A percentile compares a stretch with the other conserved stretches of the same genome.
These are phyloP conservation scores for Albula glossodonta DNA, from an alignment of 2,113 vertebrate genomes.

Conservation along the genomic window DNA sequence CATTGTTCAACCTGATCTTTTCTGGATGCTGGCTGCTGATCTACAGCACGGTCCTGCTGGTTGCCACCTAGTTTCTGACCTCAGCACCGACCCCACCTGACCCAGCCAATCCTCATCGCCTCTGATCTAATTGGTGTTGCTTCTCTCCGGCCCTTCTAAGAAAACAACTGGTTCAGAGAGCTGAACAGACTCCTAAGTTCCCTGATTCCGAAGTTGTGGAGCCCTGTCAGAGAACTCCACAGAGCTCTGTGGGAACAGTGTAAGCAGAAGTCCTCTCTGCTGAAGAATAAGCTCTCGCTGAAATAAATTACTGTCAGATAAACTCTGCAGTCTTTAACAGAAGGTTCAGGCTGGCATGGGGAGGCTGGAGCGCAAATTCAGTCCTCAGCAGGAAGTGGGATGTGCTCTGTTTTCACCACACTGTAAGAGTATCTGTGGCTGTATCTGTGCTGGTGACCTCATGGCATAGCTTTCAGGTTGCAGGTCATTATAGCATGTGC, in stretches of 20 bases:
- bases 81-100: not conserved
- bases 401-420: not conserved
- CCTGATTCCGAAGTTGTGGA: not conserved
- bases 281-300: not conserved
- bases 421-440: not conserved
- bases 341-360: not conserved
- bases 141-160: not conserved
- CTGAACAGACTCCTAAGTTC: not conserved
- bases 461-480: not conserved
- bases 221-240: not conserved
- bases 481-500: not conserved
- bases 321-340: not conserved
- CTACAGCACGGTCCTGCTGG: not conserved
- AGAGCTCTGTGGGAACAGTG: not conserved
- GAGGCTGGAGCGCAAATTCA: not conserved
- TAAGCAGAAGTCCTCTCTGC: not conserved
- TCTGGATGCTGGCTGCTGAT: not conserved
- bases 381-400: not conserved
- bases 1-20: not conserved
- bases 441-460: not conserved
- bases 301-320: not conserved
- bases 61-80: not conserved
- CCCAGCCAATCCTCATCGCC: not conserved
- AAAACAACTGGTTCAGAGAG: not conserved
- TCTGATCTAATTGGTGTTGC: not conserved